Evolutionary conservation across 1,140 invertebrate genomes (phyloP).

Genomic region (Monomorium pharaonis): DNA sequence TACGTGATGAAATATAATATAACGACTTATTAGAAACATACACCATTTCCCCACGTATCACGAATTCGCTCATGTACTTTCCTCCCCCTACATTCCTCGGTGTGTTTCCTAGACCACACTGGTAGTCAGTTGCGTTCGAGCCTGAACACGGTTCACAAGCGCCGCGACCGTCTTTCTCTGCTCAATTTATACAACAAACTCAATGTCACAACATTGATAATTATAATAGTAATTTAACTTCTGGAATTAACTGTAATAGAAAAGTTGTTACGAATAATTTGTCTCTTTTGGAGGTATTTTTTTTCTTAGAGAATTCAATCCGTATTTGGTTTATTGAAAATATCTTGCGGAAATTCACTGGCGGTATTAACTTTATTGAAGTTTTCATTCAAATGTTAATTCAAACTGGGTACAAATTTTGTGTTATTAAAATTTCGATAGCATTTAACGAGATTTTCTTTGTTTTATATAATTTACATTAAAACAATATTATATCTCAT

Average conservation of each 20-base stretch:
- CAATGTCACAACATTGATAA: background rate
- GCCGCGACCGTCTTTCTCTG: background rate
- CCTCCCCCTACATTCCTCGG: background rate
- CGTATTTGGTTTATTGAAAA: no score
- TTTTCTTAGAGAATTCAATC: background rate
- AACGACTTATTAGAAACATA: slow-evolving; percentile 30
- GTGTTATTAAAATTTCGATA: no score
- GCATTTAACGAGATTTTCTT: no score
- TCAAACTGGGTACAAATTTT: no score
- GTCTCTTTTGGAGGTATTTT: background rate
- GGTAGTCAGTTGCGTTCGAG: background rate
- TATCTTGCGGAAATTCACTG: no score
- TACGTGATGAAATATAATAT: slow-evolving; percentile 27
- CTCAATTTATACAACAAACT: background rate
- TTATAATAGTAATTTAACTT: background rate
- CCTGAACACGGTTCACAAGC: background rate
- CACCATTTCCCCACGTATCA: background rate
- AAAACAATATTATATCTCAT: no score
- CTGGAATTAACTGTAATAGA: background rate
- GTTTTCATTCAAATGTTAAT: no score
- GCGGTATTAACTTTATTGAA: no score
- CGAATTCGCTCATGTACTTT: slow-evolving; percentile 5
- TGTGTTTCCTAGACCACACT: slow-evolving; percentile 28
- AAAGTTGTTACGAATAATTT: no score
- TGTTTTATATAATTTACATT: no score